Conservation (phyloP, 2,797 vertebrate species). For the Lagorchestes hirsutus region DNA sequence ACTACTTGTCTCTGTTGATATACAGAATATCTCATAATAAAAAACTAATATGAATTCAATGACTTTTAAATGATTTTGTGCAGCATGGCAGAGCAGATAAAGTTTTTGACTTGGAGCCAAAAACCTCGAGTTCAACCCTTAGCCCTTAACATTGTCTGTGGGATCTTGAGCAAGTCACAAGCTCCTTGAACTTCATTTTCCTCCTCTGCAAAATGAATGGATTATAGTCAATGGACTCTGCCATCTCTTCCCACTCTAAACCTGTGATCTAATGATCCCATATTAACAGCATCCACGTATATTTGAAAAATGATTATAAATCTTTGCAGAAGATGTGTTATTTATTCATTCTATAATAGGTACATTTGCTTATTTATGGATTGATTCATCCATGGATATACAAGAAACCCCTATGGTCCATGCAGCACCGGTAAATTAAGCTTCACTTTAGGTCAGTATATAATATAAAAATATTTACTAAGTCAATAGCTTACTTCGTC, state of each 20-base stretch:
- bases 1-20: neutral
- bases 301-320: neutral
- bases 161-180: neutral
- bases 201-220: neutral
- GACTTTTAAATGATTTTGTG: neutral
- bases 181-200: neutral
- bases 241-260: neutral
- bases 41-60: neutral
- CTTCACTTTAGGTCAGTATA: neutral
- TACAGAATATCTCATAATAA: neutral
- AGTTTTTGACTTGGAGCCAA: neutral
- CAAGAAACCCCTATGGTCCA: neutral
- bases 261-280: neutral
- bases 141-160: neutral
- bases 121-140: neutral
- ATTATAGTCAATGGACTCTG: neutral
- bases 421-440: neutral
- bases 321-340: neutral
- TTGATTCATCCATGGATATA: neutral
- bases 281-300: neutral
- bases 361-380: neutral
- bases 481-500: neutral
- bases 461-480: slow-evolving; percentile 24
- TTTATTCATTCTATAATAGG: neutral
- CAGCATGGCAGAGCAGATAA: neutral